Conservation (phyloP, 2,113 vertebrate genomes). For the Meleagris gallopavo region DNA sequence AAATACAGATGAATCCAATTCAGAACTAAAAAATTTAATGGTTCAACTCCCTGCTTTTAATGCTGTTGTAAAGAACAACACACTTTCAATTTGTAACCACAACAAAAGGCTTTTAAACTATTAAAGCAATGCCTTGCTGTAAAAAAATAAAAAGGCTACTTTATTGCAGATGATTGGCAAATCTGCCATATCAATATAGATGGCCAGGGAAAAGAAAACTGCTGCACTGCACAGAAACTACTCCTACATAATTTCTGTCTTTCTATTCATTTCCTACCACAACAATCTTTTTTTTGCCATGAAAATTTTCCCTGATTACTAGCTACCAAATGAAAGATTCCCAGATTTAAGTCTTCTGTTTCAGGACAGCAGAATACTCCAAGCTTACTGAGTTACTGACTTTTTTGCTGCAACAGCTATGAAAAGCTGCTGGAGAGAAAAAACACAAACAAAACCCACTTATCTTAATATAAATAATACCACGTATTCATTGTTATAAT, state of each 20-base stretch:
- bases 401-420: background rate
- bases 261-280: background rate
- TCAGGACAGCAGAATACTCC: background rate
- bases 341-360: background rate
- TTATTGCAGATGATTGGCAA: constrained; percentile 38
- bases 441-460: background rate
- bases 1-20: constrained; percentile 28
- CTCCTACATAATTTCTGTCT: background rate
- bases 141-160: constrained; percentile 57
- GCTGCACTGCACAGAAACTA: background rate
- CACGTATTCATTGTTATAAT: background rate
- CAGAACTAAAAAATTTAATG: background rate
- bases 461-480: background rate
- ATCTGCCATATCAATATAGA: background rate
- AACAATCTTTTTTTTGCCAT: background rate
- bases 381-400: background rate
- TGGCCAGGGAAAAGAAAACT: background rate
- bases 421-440: background rate
- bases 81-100: constrained; percentile 63
- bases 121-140: constrained; percentile 37
- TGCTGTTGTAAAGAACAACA: constrained; percentile 36
- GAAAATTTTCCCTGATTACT: background rate
- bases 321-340: background rate
- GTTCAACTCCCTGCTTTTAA: constrained; percentile 4
- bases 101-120: constrained; percentile 68